A percentile compares a stretch with the other conserved stretches of the same genome.
Conservation (phyloP, 2,113 vertebrate species). For the Poicephalus meyeri region DNA sequence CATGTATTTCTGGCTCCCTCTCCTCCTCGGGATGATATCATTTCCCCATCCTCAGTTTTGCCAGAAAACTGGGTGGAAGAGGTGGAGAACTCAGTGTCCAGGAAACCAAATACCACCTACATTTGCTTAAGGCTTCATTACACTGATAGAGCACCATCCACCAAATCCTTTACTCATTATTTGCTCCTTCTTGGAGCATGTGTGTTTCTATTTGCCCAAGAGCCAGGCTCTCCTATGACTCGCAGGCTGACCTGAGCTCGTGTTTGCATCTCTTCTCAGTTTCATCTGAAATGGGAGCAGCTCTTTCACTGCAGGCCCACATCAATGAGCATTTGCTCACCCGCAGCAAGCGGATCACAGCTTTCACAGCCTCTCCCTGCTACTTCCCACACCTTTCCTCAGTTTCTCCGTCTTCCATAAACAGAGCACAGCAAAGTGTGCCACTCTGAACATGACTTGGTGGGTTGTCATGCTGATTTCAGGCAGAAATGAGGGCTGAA, state of each 20-base stretch:
- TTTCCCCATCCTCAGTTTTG: background rate
- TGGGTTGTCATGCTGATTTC: accelerated
- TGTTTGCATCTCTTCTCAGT: background rate
- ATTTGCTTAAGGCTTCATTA: background rate
- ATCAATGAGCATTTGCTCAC: background rate
- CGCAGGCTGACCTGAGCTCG: background rate
- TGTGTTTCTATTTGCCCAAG: background rate
- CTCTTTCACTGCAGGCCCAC: background rate
- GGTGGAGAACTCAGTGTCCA: accelerated
- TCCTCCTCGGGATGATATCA: background rate
- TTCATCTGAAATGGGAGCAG: background rate
- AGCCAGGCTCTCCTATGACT: background rate
- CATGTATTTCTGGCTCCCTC: background rate
- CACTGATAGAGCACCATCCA: background rate
- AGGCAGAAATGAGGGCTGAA: background rate
- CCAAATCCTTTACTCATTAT: background rate
- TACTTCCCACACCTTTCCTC: background rate
- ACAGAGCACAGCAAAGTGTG: accelerated
- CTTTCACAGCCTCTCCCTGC: background rate
- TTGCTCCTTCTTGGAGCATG: accelerated
- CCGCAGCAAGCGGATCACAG: background rate
- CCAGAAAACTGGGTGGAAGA: background rate
- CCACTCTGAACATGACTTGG: accelerated
- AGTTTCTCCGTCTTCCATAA: background rate
- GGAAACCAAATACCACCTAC: accelerated